Evolutionary conservation across 2,888 invertebrate genomes (phyloP).

Genomic region (Lydus trimaculatus): DNA sequence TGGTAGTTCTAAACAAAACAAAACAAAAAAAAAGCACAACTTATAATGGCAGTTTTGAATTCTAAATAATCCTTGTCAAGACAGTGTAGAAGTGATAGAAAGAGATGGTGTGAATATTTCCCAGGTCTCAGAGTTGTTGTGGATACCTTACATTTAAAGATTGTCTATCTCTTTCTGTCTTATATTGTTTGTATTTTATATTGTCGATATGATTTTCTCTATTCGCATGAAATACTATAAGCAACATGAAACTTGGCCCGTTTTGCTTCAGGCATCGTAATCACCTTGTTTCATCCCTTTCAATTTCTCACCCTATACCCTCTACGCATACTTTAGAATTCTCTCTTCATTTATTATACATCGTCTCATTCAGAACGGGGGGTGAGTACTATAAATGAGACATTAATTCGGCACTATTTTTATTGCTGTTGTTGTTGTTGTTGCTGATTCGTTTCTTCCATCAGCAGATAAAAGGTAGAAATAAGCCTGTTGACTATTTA

Average conservation of each 20-base stretch:
- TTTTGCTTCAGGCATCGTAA: neutral
- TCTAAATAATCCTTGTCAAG: conserved; percentile 35
- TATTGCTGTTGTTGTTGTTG: too few species aligned
- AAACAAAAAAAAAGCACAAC: too few species aligned
- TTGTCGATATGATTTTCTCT: neutral
- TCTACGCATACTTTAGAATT: neutral
- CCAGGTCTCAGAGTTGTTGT: conserved; percentile 17
- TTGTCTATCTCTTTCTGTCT: neutral
- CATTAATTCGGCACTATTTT: too few species aligned
- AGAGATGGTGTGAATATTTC: conserved; percentile 28
- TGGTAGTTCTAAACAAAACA: conserved; percentile 30
- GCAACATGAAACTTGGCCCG: neutral
- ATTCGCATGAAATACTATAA: neutral
- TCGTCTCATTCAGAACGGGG: neutral
- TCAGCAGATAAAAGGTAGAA: neutral
- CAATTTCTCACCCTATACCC: neutral
- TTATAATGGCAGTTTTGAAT: conserved; percentile 44
- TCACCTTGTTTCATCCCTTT: conserved; percentile 1
- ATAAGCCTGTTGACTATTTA: neutral
- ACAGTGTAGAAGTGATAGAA: neutral
- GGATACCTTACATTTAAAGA: neutral
- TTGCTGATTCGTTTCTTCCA: too few species aligned
- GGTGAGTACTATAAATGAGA: neutral
- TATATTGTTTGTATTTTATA: neutral
- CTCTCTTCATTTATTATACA: neutral